These are phyloP conservation scores for Agrochola circellaris DNA, from an alignment of 2,888 invertebrate species.

Conservation along the genomic window DNA sequence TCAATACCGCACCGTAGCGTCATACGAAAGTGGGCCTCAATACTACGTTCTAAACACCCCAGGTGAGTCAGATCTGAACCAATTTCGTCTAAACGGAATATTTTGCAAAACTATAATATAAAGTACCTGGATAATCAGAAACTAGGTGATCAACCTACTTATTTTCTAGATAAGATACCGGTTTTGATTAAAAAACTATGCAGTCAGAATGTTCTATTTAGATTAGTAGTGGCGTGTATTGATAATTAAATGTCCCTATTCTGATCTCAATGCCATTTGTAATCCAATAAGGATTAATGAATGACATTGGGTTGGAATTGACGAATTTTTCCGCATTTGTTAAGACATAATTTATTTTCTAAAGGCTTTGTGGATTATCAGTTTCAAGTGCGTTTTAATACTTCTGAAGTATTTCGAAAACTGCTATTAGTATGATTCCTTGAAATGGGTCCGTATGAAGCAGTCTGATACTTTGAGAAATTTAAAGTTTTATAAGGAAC, in stretches of 20 bases:
- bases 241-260: neutral
- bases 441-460: neutral
- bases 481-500: neutral
- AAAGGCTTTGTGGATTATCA: constrained; percentile 9
- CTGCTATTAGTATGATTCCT: neutral
- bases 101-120: constrained; percentile 31
- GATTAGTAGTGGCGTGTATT: constrained; percentile 11
- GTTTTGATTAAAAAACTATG: constrained; percentile 30
- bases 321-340: constrained; percentile 11
- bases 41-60: constrained; percentile 9
- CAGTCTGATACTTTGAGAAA: neutral
- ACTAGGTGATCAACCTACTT: constrained; percentile 38
- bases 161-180: constrained; percentile 56
- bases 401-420: neutral
- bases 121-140: constrained; percentile 12
- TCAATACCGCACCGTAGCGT: neutral
- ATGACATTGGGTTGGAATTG: constrained; percentile 17
- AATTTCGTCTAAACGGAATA: constrained; percentile 45
- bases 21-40: constrained; percentile 24
- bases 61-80: constrained; percentile 48
- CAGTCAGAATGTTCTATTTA: constrained; percentile 19
- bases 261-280: constrained; percentile 13
- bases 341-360: constrained; percentile 20
- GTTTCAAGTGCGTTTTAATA: constrained; percentile 11
- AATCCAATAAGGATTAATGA: constrained; percentile 17